Evolutionary conservation across 2,113 vertebrate genomes (phyloP).

Genomic region (Tylochromis polylepis): DNA sequence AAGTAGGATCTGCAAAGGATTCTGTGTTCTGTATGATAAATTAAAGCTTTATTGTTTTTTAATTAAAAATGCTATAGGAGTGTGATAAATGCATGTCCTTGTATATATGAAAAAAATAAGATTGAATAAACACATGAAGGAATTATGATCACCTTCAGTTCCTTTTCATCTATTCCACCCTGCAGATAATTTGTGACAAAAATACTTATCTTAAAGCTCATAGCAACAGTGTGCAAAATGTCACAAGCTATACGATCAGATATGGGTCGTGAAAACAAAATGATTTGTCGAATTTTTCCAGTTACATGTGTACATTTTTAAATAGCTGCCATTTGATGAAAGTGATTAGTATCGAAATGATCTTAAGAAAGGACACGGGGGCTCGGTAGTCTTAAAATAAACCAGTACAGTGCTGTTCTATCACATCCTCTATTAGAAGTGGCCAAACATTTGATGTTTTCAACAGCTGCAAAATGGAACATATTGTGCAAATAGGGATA

Average conservation of each 20-base stretch:
- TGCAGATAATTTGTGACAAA: neutral
- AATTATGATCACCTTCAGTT: neutral
- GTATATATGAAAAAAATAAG: neutral
- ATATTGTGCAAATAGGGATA: neutral
- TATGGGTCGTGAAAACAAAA: neutral
- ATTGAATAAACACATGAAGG: neutral
- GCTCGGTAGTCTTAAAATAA: neutral
- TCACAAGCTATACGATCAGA: neutral
- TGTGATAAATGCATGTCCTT: neutral
- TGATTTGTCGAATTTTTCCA: neutral
- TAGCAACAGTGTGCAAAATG: neutral
- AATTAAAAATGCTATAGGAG: neutral
- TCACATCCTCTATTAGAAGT: neutral
- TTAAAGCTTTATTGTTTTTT: fast-evolving
- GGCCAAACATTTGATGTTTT: neutral
- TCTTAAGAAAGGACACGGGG: neutral
- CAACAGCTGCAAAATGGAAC: neutral
- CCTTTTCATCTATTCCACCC: neutral
- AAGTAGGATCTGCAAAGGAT: neutral
- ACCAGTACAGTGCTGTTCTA: neutral
- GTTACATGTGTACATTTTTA: too few relatives aligned
- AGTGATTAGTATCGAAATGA: neutral
- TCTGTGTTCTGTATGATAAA: neutral
- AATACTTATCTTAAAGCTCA: slow-evolving; percentile 6
- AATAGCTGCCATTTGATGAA: neutral